These are phyloP conservation scores for Pardalotus punctatus DNA, from an alignment of 2,113 vertebrate genomes.

Conservation along the genomic window DNA sequence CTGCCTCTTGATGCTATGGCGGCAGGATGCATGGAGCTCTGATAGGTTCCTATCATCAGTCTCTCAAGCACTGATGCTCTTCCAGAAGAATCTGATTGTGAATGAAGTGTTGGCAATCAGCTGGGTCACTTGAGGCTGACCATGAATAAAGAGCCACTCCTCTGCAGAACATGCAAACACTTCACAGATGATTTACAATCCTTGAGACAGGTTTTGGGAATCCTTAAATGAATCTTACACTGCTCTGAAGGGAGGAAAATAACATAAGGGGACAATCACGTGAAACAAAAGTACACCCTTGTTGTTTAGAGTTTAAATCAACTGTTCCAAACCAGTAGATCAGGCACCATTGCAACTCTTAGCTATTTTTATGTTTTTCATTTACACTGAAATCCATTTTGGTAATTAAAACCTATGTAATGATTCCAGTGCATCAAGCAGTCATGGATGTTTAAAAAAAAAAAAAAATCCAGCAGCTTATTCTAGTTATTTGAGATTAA, in stretches of 20 bases:
- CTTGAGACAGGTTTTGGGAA: not conserved
- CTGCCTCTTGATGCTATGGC: not conserved
- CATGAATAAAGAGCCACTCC: not conserved
- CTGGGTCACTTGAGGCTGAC: not conserved
- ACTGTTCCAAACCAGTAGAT: not conserved
- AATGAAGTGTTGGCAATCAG: not conserved
- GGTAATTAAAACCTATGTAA: not conserved
- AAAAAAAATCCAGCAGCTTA: not conserved
- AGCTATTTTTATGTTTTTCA: not conserved
- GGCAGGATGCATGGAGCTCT: not conserved
- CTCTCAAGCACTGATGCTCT: not conserved
- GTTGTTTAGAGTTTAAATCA: not conserved
- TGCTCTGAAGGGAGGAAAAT: not conserved
- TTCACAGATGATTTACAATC: not conserved
- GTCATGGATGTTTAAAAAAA: not conserved
- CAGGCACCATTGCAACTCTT: not conserved
- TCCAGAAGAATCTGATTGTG: not conserved
- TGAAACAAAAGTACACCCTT: accelerated
- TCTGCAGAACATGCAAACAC: not conserved
- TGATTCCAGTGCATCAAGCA: not conserved
- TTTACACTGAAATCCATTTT: not conserved
- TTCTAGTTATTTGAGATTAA: slow-evolving; percentile 11
- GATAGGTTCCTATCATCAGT: not conserved
- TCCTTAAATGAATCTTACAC: not conserved
- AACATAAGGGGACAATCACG: not conserved